phyloP scores from a whole-genome alignment of 2,113 vertebrate genomes.

The Lepus americanus region DNA sequence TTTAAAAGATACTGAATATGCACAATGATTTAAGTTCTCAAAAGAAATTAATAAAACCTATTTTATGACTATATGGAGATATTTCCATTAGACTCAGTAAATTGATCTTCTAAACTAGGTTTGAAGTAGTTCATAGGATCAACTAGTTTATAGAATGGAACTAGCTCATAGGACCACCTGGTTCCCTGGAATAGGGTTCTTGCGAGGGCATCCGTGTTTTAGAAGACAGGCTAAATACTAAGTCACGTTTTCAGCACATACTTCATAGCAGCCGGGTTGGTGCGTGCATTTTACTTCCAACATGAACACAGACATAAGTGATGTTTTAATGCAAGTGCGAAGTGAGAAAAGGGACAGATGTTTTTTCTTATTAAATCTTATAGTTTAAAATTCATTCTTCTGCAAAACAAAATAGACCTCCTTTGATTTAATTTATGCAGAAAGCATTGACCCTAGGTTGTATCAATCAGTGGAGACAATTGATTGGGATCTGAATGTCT shows the following conservation, averaged over 20 bases:
- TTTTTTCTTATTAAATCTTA: not conserved
- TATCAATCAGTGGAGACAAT: slow-evolving; percentile 67
- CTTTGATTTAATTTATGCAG: slow-evolving; percentile 55
- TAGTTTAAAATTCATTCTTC: not conserved
- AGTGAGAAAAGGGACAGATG: not conserved
- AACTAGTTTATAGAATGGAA: not conserved
- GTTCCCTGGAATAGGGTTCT: slow-evolving; percentile 51
- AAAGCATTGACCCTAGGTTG: slow-evolving; percentile 60
- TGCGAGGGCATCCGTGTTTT: not conserved
- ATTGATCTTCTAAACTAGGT: not conserved
- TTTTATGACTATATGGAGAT: not conserved
- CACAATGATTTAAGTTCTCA: slow-evolving; percentile 20
- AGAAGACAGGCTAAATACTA: slow-evolving; percentile 1
- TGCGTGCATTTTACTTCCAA: not conserved
- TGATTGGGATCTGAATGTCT: slow-evolving; percentile 60
- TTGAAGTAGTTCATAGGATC: not conserved
- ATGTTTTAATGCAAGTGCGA: slow-evolving; percentile 36
- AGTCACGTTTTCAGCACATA: slow-evolving; percentile 7
- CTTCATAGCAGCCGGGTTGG: not conserved
- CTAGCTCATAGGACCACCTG: not conserved
- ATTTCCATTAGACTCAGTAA: not conserved
- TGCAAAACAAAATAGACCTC: not conserved
- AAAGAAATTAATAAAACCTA: slow-evolving; percentile 46
- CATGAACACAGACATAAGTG: not conserved
- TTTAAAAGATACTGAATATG: not conserved